Evolutionary conservation across 2,797 vertebrate genomes (phyloP).

Genomic region (Hydrocynus forskahlii): DNA sequence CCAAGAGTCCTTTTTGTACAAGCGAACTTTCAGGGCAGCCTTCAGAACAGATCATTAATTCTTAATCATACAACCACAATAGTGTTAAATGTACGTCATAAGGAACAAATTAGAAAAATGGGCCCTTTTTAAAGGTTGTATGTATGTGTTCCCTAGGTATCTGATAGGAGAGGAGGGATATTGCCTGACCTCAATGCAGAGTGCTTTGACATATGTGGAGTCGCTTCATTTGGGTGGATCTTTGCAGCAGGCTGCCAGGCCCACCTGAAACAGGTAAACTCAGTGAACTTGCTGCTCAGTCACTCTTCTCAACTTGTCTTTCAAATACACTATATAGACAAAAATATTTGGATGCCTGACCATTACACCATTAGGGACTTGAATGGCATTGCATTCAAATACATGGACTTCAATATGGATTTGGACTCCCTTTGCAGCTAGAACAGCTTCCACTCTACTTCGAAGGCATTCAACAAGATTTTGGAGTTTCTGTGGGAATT

Average conservation of each 20-base stretch:
- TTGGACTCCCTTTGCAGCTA: too few relatives aligned
- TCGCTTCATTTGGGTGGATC: conserved; percentile 73
- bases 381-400: too few relatives aligned
- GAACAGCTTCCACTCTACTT: too few relatives aligned
- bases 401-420: too few relatives aligned
- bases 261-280: conserved; percentile 67
- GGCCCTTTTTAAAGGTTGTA: neutral
- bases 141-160: conserved; percentile 76
- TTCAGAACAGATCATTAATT: too few relatives aligned
- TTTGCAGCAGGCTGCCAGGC: conserved; percentile 51
- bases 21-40: too few relatives aligned
- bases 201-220: conserved; percentile 88
- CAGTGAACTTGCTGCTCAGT: neutral
- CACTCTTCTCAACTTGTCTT: neutral
- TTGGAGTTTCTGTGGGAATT: too few relatives aligned
- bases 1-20: too few relatives aligned
- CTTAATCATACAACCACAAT: neutral
- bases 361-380: too few relatives aligned
- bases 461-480: too few relatives aligned
- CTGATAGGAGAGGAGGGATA: conserved; percentile 96
- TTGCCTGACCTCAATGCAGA: conserved; percentile 94
- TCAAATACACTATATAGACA: neutral
- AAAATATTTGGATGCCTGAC: too few relatives aligned
- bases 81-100: neutral
- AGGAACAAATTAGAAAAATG: neutral